Base-by-base conservation (phyloP, 1,140 invertebrate species). In the Drosophila pruinosa region DNA sequence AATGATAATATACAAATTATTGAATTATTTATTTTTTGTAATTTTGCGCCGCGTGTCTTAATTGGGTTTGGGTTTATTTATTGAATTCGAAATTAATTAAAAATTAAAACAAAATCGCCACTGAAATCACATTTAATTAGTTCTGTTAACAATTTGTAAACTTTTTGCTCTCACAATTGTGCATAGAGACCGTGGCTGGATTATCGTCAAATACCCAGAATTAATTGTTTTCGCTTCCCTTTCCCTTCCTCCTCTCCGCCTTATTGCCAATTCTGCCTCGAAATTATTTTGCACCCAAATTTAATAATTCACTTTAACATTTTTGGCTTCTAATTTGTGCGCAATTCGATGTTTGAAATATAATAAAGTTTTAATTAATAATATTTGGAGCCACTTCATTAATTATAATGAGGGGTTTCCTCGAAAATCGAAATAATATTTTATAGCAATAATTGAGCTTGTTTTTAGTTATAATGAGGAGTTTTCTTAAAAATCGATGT, bases 111-210 rank as follows among this genome's bases (percentile, higher is more conserved):
- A 73, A 73, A 77, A 75, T 65, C 50, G 59, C 75, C 61, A 72
- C 75, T 75, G 72, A 75, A 77, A 77, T 77, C 75, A 77, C 75
- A 75, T 62, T 77, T 77, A 77, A 77, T 75, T 77, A 77, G 75
- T 77, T 77, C 14, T 59, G 65, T 75, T 75, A 71, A 52, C 50
- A 61, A 64, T 47, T 70, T 50, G 34, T 15, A 34, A 53, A 26
- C 24, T 65, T 59, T 72, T 59, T 28, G 19, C 43, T 26, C n/a
- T 12, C 45, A 12, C 28, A 52, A 52, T 5, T 7, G 28, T 5
- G 15, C 14, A 41, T 45, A 19, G 21, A 45, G 19, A 45, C 4
- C 43, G 4, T 24, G 10, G 14, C 22, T 10, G 72, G 59, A 74
- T 71, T 74, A 64, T 57, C 28, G 15, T 36, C 21, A 54, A 73